phyloP scores from a whole-genome alignment of 2,797 vertebrate genomes.

The Staurois parvus region DNA sequence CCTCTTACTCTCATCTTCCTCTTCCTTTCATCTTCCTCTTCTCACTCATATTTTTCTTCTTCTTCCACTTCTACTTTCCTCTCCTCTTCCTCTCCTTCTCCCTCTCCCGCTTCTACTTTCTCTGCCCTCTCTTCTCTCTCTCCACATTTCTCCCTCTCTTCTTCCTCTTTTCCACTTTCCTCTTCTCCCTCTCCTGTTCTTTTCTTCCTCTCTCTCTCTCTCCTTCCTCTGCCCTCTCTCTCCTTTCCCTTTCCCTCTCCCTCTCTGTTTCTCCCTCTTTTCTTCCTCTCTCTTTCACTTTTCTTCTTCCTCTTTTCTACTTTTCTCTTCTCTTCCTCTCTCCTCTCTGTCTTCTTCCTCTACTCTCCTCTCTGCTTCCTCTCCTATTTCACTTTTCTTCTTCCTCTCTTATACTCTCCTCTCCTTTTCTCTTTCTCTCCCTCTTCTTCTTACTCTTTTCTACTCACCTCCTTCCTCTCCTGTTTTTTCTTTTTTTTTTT shows the following conservation, averaged over 20 bases:
- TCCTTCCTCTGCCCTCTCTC: too few species aligned
- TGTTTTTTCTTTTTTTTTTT: neutral
- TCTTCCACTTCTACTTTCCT: too few species aligned
- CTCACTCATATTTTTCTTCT: neutral
- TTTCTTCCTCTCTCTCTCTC: neutral
- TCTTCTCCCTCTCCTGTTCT: too few species aligned
- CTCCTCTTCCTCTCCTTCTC: neutral
- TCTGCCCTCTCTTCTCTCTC: too few species aligned
- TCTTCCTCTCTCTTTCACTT: neutral
- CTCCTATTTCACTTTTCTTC: too few species aligned
- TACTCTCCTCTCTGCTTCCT: too few species aligned
- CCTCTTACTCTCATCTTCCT: neutral
- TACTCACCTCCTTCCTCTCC: neutral
- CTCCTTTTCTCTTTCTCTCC: neutral
- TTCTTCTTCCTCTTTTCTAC: too few species aligned
- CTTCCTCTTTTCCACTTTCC: neutral
- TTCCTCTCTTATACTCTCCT: too few species aligned
- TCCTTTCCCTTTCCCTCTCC: too few species aligned
- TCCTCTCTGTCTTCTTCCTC: too few species aligned
- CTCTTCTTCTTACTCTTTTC: neutral
- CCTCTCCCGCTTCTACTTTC: neutral
- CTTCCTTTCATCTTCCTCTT: neutral
- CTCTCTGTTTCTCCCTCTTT: neutral
- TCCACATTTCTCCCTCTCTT: neutral
- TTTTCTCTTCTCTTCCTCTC: too few species aligned